A percentile compares a stretch with the other conserved stretches of the same genome.
Evolutionary conservation across 2,797 vertebrate species (phyloP).

Genomic region (Pipistrellus kuhlii): DNA sequence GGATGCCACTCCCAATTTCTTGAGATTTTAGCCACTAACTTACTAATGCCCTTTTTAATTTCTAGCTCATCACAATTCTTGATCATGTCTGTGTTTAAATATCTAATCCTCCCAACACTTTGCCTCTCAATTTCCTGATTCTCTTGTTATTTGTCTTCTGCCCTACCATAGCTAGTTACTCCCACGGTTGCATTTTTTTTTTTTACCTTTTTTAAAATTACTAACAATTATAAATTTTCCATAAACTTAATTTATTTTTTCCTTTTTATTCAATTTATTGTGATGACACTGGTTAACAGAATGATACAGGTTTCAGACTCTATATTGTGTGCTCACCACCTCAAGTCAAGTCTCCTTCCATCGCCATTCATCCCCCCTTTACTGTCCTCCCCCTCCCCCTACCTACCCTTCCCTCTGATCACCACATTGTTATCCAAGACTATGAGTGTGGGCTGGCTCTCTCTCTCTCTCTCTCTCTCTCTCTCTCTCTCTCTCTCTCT

Average conservation of each 20-base stretch:
- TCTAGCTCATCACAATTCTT: neutral
- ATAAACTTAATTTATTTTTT: constrained; percentile 44
- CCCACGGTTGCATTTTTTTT: neutral
- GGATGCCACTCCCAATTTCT: neutral
- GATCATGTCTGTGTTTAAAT: neutral
- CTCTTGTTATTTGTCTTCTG: neutral
- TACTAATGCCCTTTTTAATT: neutral
- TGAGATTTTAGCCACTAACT: neutral
- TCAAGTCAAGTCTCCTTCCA: neutral
- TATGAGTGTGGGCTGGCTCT: neutral
- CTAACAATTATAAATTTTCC: constrained; percentile 47
- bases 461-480: no score
- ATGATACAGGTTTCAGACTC: neutral
- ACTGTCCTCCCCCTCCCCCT: neutral
- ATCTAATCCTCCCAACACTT: neutral
- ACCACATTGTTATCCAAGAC: neutral
- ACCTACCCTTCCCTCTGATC: neutral
- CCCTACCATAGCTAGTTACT: neutral
- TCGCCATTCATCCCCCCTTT: neutral
- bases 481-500: neutral
- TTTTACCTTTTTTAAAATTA: constrained; percentile 43
- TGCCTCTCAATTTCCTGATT: neutral
- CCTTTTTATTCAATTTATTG: neutral
- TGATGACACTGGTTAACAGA: neutral
- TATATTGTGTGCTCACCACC: neutral